phyloP scores from a whole-genome alignment of 2,888 invertebrate species.

The Caenorhabditis sp. region DNA sequence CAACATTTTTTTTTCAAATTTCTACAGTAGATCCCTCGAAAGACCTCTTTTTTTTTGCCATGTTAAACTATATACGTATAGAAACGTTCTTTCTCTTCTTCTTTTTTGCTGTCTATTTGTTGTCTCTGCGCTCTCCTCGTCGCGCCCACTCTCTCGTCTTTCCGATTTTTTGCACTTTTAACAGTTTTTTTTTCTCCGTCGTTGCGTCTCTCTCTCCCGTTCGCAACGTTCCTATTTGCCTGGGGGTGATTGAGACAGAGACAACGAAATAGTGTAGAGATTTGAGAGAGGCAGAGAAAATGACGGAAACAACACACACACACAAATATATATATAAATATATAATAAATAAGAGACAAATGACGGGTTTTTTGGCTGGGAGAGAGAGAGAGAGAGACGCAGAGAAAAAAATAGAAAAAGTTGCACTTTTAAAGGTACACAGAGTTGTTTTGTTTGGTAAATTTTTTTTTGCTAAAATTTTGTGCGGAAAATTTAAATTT shows the following conservation, averaged over 20 bases:
- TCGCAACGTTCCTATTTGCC: constrained; percentile 16
- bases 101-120: neutral
- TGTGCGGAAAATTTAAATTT: no score
- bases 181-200: constrained; percentile 23
- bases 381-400: neutral
- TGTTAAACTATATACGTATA: constrained; percentile 18
- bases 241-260: constrained; percentile 24
- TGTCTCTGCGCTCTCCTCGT: neutral
- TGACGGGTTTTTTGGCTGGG: neutral
- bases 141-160: constrained; percentile 9
- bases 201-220: neutral
- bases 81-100: constrained; percentile 10
- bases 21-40: no score
- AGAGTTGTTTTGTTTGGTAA: no score
- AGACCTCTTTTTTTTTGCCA: neutral
- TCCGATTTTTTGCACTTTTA: constrained; percentile 24
- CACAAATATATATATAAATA: neutral
- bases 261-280: constrained; percentile 9
- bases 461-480: no score
- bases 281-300: constrained; percentile 6
- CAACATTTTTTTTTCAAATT: neutral
- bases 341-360: no score
- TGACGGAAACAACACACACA: constrained; percentile 3
- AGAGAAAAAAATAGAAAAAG: no score
- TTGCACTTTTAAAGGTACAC: neutral